phyloP scores from a whole-genome alignment of 2,888 invertebrate genomes.

The Mantis religiosa region DNA sequence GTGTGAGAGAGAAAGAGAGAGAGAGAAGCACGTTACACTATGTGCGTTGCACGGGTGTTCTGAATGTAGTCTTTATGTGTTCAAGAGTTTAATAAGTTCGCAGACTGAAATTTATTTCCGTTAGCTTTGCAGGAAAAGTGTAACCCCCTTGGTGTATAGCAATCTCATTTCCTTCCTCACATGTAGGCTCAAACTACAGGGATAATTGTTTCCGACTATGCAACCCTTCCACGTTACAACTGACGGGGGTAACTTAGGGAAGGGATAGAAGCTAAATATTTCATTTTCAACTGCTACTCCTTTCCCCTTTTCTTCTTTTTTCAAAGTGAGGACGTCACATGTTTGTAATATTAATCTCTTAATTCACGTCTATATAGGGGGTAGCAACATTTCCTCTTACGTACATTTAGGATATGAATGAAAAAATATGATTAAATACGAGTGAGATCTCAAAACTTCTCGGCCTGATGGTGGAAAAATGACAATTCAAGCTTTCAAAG shows the following conservation, averaged over 20 bases:
- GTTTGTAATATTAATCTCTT: neutral
- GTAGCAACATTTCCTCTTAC: no score
- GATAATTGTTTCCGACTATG: neutral
- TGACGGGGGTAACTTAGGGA: neutral
- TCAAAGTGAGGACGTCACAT: neutral
- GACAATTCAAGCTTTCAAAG: no score
- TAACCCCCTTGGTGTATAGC: neutral
- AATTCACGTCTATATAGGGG: neutral
- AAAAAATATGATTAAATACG: no score
- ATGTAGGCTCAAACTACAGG: neutral
- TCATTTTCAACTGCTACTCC: neutral
- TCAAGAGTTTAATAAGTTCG: neutral
- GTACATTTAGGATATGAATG: no score
- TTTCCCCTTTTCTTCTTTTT: neutral
- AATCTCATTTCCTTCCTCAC: neutral
- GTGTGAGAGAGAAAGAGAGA: neutral
- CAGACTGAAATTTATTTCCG: neutral
- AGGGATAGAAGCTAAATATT: neutral
- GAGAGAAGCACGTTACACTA: neutral
- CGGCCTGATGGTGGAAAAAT: no score
- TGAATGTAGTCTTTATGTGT: neutral
- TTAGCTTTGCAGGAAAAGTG: neutral
- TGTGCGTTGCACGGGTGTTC: neutral
- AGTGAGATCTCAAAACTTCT: no score
- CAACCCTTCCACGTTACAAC: neutral